Evolutionary conservation across 1,140 invertebrate species (phyloP).

Genomic region (Eupeodes corollae): DNA sequence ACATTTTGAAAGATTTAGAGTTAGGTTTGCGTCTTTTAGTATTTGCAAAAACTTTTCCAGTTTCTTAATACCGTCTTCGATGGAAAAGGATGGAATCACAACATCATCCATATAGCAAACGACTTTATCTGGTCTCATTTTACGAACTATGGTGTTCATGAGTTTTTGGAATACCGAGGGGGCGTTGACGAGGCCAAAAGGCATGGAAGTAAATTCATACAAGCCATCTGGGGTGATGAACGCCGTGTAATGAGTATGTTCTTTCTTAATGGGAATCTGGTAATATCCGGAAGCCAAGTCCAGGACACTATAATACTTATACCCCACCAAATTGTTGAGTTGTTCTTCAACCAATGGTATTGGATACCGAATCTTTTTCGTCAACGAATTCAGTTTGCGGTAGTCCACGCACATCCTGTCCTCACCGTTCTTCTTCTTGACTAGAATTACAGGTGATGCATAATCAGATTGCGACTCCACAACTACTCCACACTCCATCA

Average conservation of each 20-base stretch:
- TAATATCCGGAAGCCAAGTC: constrained; percentile 39
- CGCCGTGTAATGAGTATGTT: constrained; percentile 8
- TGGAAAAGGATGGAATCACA: not conserved
- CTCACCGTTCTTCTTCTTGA: constrained; percentile 38
- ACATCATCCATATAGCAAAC: constrained; percentile 2
- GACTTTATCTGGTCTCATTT: not conserved
- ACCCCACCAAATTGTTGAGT: constrained; percentile 30
- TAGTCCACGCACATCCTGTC: constrained; percentile 20
- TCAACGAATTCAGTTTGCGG: constrained; percentile 22
- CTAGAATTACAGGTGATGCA: constrained; percentile 38
- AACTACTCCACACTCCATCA: constrained; percentile 31
- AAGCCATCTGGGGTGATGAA: constrained; percentile 17
- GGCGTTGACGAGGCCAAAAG: constrained; percentile 15
- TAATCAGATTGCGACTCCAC: constrained; percentile 37
- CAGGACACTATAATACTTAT: constrained; percentile 34
- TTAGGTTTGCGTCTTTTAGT: constrained; percentile 7
- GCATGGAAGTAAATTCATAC: constrained; percentile 22
- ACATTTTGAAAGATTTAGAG: not conserved
- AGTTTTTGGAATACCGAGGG: constrained; percentile 3
- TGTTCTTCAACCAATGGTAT: constrained; percentile 41
- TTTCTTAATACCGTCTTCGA: not conserved
- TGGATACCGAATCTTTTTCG: constrained; percentile 35
- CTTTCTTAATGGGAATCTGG: constrained; percentile 32
- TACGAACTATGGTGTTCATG: constrained; percentile 1
- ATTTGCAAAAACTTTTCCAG: not conserved